phyloP scores from a whole-genome alignment of 2,888 invertebrate species.

The Trissonchulus sp. region DNA sequence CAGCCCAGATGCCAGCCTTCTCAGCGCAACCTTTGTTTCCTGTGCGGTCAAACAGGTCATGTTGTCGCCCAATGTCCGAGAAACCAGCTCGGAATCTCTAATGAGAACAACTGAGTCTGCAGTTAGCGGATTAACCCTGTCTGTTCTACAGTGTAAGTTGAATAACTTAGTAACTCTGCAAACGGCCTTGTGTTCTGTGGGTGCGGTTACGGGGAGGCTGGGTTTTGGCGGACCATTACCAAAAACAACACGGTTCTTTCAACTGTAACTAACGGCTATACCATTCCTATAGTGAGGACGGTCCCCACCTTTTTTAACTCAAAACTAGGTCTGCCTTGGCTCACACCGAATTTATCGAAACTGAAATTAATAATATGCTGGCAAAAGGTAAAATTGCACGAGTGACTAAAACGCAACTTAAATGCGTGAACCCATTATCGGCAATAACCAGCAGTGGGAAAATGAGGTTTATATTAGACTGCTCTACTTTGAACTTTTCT shows the following conservation, averaged over 20 bases:
- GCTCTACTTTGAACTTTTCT: background rate
- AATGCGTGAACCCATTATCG: background rate
- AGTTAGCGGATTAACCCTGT: background rate
- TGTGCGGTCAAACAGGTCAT: background rate
- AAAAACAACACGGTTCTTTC: background rate
- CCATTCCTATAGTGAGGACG: background rate
- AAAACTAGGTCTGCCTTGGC: background rate
- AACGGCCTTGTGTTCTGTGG: background rate
- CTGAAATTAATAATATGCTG: background rate
- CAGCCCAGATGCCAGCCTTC: background rate
- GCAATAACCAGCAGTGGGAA: background rate
- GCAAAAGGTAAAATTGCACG: background rate
- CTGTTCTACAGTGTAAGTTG: background rate
- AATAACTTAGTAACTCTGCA: background rate
- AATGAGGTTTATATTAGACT: conserved; percentile 5
- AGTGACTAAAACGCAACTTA: background rate
- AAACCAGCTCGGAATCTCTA: too few relatives aligned
- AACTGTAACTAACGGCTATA: background rate
- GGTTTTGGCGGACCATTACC: background rate
- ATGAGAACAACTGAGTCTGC: too few relatives aligned
- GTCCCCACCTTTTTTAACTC: background rate
- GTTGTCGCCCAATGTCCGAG: background rate
- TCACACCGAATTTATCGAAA: background rate
- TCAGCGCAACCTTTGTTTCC: background rate
- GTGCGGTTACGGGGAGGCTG: background rate